Evolutionary conservation across 2,797 vertebrate genomes (phyloP).

Genomic region (Holocentrus rufus): DNA sequence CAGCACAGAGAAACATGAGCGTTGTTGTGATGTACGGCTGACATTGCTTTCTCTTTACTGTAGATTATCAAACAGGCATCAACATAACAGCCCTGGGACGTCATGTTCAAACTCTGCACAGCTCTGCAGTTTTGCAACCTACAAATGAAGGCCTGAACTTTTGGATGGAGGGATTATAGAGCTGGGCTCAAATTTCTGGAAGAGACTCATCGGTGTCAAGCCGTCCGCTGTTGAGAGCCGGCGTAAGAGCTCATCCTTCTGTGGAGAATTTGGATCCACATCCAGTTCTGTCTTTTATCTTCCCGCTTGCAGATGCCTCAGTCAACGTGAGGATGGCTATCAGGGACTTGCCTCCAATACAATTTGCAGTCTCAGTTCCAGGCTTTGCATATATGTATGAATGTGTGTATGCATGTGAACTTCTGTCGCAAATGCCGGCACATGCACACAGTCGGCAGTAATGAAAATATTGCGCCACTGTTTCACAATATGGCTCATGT

Average conservation of each 20-base stretch:
- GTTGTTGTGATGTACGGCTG: conserved; percentile 9
- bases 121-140: conserved; percentile 49
- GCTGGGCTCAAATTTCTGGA: conserved; percentile 65
- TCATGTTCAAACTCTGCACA: conserved; percentile 35
- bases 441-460: not conserved
- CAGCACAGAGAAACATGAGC: not conserved
- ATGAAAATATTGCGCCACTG: no score
- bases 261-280: conserved; percentile 67
- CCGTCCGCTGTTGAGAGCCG: conserved; percentile 56
- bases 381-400: conserved; percentile 36
- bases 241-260: conserved; percentile 71
- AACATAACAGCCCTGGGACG: conserved; percentile 21
- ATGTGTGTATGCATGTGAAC: conserved; percentile 17
- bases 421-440: conserved; percentile 25
- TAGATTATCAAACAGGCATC: conserved; percentile 59
- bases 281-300: conserved; percentile 74
- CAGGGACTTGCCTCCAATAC: conserved; percentile 53
- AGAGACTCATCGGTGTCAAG: conserved; percentile 68
- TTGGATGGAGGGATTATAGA: conserved; percentile 71
- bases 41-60: conserved; percentile 26
- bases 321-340: conserved; percentile 67
- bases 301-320: conserved; percentile 70
- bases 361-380: conserved; percentile 47
- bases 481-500: not conserved
- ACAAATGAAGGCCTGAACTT: conserved; percentile 56